phyloP scores from a whole-genome alignment of 1,140 invertebrate species.

The Zaprionus taronus region DNA sequence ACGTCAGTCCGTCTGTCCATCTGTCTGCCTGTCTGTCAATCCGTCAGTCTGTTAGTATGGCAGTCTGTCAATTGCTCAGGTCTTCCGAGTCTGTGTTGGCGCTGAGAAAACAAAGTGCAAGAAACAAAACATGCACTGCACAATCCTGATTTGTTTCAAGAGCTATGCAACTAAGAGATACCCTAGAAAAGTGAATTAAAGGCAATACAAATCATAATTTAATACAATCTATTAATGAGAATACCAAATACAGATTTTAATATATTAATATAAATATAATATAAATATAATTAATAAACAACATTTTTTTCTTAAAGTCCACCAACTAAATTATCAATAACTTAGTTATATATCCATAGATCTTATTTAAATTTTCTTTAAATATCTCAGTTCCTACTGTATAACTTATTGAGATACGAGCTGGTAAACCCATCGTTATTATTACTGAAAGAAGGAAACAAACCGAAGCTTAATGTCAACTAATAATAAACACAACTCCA shows the following conservation, averaged over 20 bases:
- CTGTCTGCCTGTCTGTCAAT: conserved; percentile 19
- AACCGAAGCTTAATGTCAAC: not conserved
- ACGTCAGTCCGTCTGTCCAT: not conserved
- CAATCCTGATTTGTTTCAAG: not conserved
- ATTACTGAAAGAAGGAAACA: not conserved
- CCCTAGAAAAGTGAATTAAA: not conserved
- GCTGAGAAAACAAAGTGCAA: conserved; percentile 65
- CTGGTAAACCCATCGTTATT: not conserved
- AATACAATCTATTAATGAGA: too few relatives aligned
- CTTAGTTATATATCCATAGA: not conserved
- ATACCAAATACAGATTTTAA: too few relatives aligned
- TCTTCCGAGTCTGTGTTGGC: conserved; percentile 58
- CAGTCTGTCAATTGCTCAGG: conserved; percentile 24
- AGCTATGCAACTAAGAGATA: not conserved
- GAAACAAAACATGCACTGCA: conserved; percentile 11
- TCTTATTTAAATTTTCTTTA: not conserved
- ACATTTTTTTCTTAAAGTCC: not conserved
- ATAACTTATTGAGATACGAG: too few relatives aligned
- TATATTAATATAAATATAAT: not conserved
- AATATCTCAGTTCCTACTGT: too few relatives aligned
- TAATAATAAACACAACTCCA: not conserved
- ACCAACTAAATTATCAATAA: not conserved
- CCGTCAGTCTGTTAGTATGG: conserved; percentile 2
- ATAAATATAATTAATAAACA: not conserved
- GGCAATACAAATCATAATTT: not conserved